Percentiles rank a stretch among this genome's conserved stretches.
These are phyloP conservation scores for Prunella strophiata DNA, from an alignment of 2,797 vertebrate genomes.

Conservation along the genomic window DNA sequence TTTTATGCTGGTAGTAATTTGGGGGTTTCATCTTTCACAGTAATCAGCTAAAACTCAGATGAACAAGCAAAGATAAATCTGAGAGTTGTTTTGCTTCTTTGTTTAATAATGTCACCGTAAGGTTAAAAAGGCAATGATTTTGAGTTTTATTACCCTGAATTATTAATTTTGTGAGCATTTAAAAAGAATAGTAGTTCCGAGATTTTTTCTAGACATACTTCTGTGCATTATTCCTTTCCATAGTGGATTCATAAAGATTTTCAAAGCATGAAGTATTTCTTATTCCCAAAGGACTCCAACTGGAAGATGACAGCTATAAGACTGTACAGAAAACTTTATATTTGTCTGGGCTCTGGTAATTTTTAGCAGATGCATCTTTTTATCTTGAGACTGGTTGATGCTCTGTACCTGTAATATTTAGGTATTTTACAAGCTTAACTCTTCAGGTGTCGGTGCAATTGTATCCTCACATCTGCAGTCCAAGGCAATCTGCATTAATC, in stretches of 20 bases:
- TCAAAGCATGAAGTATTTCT: not conserved
- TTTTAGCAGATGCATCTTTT: not conserved
- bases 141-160: not conserved
- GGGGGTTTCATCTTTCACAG: not conserved
- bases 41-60: not conserved
- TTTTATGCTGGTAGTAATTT: not conserved
- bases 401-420: not conserved
- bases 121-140: not conserved
- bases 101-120: not conserved
- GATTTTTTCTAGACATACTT: not conserved
- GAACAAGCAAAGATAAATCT: not conserved
- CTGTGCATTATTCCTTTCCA: slow-evolving; percentile 1
- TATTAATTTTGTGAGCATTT: not conserved
- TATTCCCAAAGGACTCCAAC: not conserved
- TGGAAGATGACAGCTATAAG: not conserved
- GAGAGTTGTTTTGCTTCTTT: not conserved
- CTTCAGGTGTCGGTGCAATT: not conserved
- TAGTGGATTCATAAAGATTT: slow-evolving; percentile 19
- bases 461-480: not conserved
- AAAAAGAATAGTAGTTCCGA: not conserved
- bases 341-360: not conserved
- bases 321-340: not conserved
- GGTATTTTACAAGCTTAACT: not conserved
- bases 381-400: not conserved
- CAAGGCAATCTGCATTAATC: not conserved